phyloP scores from a whole-genome alignment of 1,140 invertebrate species.

The Lordiphosa clarofinis region DNA sequence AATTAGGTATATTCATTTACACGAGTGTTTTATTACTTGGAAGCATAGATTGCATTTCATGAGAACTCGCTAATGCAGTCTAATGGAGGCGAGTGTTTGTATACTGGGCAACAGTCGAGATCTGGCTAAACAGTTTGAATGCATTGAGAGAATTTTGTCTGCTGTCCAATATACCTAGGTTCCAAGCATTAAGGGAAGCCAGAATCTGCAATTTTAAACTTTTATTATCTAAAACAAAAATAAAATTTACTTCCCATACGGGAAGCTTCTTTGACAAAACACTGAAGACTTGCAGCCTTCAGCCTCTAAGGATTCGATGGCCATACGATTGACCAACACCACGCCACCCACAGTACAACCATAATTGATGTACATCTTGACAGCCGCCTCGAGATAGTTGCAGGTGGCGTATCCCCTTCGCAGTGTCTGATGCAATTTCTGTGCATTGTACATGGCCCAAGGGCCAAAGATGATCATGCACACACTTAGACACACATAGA shows the following conservation, averaged over 20 bases:
- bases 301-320: conserved; percentile 16
- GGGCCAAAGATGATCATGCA: conserved; percentile 44
- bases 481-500: conserved; percentile 39
- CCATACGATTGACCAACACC: conserved; percentile 6
- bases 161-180: too few relatives aligned
- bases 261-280: conserved; percentile 8
- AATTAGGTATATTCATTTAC: too few relatives aligned
- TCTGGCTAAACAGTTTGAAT: too few relatives aligned
- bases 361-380: conserved; percentile 41
- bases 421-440: conserved; percentile 19
- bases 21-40: too few relatives aligned
- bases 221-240: conserved; percentile 1
- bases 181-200: too few relatives aligned
- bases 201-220: too few relatives aligned
- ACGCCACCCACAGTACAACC: conserved; percentile 33
- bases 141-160: too few relatives aligned
- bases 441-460: conserved; percentile 48
- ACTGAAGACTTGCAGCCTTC: conserved; percentile 8
- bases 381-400: conserved; percentile 26
- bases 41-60: too few relatives aligned
- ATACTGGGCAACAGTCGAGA: too few relatives aligned
- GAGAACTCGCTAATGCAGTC: too few relatives aligned
- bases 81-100: too few relatives aligned
- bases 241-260: background rate
- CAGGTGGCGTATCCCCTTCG: background rate